A percentile compares a stretch with the other conserved stretches of the same genome.
phyloP scores from a whole-genome alignment of 2,797 vertebrate species.

The Lagorchestes hirsutus region DNA sequence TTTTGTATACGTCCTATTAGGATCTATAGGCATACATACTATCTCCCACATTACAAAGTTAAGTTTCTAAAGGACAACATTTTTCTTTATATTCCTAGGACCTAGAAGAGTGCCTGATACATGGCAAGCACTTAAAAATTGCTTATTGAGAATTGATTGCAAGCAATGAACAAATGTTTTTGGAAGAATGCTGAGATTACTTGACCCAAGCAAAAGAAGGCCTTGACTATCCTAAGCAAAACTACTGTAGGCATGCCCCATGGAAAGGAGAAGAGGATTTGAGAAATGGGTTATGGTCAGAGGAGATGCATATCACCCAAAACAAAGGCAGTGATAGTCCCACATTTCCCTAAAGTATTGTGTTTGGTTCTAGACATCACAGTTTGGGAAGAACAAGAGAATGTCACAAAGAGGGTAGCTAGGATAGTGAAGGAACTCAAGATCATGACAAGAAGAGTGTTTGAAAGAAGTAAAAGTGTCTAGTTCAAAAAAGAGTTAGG shows the following conservation, averaged over 20 bases:
- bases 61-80: neutral
- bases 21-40: neutral
- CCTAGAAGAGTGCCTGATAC: neutral
- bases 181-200: neutral
- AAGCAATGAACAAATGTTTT: neutral
- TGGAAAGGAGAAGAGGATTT: conserved; percentile 7
- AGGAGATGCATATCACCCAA: neutral
- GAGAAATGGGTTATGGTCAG: neutral
- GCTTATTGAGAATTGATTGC: neutral
- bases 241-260: neutral
- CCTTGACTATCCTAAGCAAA: neutral
- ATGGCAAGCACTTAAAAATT: neutral
- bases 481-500: neutral
- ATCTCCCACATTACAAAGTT: neutral
- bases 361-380: neutral
- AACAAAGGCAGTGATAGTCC: neutral
- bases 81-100: neutral
- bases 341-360: neutral
- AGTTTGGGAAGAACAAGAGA: neutral
- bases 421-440: neutral
- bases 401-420: neutral
- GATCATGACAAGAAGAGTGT: neutral
- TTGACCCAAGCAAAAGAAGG: neutral
- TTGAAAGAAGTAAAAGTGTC: neutral
- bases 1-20: neutral